phyloP scores from a whole-genome alignment of 1,140 invertebrate species.

The Lasioglossum baleicum region DNA sequence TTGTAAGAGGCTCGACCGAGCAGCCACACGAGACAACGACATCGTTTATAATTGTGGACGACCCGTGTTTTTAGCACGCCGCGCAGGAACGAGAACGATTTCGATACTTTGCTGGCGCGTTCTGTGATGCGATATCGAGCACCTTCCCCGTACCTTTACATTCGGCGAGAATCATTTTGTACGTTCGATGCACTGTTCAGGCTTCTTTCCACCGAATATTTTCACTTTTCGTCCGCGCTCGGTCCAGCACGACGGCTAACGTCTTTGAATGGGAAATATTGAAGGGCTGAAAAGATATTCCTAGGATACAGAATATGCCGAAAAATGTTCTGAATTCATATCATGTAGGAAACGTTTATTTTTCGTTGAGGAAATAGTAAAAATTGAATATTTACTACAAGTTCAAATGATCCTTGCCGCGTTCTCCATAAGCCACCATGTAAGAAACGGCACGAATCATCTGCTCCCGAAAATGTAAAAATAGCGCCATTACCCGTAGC shows the following conservation, averaged over 20 bases:
- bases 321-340: too few relatives aligned
- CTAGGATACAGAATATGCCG: too few relatives aligned
- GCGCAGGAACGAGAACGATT: conserved; percentile 5
- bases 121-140: neutral
- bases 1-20: conserved; percentile 30
- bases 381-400: too few relatives aligned
- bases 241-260: neutral
- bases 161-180: neutral
- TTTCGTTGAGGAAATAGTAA: too few relatives aligned
- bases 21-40: conserved; percentile 61
- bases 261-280: too few relatives aligned
- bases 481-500: too few relatives aligned
- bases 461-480: too few relatives aligned
- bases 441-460: too few relatives aligned
- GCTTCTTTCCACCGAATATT: neutral
- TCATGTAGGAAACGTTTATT: too few relatives aligned
- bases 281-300: too few relatives aligned
- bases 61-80: neutral
- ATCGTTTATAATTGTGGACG: conserved; percentile 16
- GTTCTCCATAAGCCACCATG: too few relatives aligned
- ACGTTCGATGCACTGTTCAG: neutral
- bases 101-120: neutral
- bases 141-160: conserved; percentile 9
- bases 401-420: too few relatives aligned
- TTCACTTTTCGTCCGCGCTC: neutral